Percentiles rank a stretch among this genome's conserved stretches.
Evolutionary conservation across 2,113 vertebrate genomes (phyloP).

Genomic region (Natator depressus): DNA sequence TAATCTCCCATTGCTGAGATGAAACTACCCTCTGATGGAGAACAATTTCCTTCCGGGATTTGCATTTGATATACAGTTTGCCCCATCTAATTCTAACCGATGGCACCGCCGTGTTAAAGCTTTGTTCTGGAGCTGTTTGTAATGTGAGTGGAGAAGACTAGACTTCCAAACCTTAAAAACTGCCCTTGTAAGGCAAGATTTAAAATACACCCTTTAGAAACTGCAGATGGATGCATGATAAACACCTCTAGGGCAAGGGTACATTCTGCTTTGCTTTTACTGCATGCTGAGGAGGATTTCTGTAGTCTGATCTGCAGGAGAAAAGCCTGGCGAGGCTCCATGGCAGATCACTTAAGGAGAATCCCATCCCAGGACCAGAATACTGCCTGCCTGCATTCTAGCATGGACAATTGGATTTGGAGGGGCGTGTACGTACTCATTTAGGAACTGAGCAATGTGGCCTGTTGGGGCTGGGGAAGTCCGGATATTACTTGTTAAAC

Average conservation of each 20-base stretch:
- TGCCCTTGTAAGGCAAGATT: not conserved
- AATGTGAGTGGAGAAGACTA: not conserved
- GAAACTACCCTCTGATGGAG: not conserved
- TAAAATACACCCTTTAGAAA: not conserved
- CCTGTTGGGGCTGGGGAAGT: not conserved
- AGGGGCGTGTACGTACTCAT: not conserved
- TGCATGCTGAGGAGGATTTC: not conserved
- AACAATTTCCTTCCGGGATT: not conserved
- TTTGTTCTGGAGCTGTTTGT: accelerated
- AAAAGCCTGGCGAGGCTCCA: accelerated
- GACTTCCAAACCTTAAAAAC: not conserved
- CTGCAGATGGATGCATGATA: accelerated
- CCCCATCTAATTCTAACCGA: accelerated
- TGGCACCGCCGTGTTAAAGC: accelerated
- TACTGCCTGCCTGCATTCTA: not conserved
- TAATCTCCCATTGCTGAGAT: not conserved
- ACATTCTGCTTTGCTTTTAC: accelerated
- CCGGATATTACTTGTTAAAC: not conserved
- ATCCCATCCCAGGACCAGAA: not conserved
- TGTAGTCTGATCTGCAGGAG: not conserved
- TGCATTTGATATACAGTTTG: not conserved
- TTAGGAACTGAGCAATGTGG: not conserved
- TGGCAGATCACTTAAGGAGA: not conserved
- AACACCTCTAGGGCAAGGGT: accelerated
- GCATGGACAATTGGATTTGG: accelerated